phyloP scores from a whole-genome alignment of 2,113 vertebrate species.

The Melanerpes aurifrons region DNA sequence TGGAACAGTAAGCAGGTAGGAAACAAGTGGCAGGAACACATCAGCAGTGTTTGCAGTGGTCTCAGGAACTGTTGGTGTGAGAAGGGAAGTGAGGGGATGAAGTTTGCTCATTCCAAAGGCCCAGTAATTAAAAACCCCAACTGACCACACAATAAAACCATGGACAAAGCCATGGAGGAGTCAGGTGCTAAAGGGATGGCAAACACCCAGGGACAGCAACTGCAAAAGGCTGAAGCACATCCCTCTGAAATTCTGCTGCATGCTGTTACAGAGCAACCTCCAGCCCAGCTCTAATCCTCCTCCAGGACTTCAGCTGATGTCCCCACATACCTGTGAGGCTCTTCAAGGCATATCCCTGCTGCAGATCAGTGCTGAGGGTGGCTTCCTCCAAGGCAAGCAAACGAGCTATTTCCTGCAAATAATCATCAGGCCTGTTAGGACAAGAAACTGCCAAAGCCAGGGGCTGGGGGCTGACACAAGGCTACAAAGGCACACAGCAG shows the following conservation, averaged over 20 bases:
- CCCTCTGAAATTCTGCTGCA: neutral
- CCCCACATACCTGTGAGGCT: conserved; percentile 90
- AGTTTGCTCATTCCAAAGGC: neutral
- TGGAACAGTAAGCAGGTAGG: neutral
- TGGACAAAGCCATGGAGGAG: neutral
- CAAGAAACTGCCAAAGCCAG: neutral
- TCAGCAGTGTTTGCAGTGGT: neutral
- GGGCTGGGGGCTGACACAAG: neutral
- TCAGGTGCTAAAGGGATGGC: neutral
- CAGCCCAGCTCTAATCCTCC: neutral
- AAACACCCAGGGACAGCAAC: neutral
- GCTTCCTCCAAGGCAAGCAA: conserved; percentile 95
- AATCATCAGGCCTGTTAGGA: neutral
- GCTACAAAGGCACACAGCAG: neutral
- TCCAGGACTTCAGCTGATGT: neutral
- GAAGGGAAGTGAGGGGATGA: neutral
- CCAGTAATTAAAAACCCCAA: neutral
- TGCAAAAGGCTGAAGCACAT: neutral
- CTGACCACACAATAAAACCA: neutral
- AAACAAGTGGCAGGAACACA: neutral
- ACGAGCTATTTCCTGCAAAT: conserved; percentile 92
- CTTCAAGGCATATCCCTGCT: conserved; percentile 98
- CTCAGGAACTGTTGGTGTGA: neutral
- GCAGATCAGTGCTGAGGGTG: conserved; percentile 94
- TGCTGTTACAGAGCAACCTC: neutral